Percentiles rank a stretch among this genome's conserved stretches.
Evolutionary conservation across 2,797 vertebrate genomes (phyloP).

Genomic region (Myotis myotis): DNA sequence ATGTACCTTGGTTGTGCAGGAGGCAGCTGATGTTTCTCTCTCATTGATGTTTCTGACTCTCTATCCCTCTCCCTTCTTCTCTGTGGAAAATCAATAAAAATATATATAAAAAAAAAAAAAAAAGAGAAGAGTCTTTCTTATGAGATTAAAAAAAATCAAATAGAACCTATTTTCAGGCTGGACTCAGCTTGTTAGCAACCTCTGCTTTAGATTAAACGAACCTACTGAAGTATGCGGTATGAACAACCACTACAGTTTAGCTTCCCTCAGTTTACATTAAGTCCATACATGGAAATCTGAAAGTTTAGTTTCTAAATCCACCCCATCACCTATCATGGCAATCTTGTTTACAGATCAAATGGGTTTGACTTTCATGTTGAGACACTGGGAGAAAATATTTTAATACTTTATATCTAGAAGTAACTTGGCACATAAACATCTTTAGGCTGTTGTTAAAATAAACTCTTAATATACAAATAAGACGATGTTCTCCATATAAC

Average conservation of each 20-base stretch:
- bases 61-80: too few species aligned
- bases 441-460: neutral
- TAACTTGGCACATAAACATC: neutral
- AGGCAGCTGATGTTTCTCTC: too few species aligned
- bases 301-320: neutral
- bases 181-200: neutral
- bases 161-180: neutral
- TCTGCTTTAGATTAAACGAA: neutral
- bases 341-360: neutral
- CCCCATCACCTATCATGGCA: neutral
- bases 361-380: neutral
- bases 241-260: neutral
- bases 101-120: too few species aligned
- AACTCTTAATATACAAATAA: constrained; percentile 1
- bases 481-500: neutral
- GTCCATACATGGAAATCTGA: neutral
- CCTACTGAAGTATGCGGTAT: neutral
- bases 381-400: neutral
- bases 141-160: neutral
- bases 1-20: too few species aligned
- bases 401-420: constrained; percentile 6
- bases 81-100: too few species aligned
- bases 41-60: too few species aligned
- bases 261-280: neutral
- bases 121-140: neutral